Base-by-base conservation (phyloP, 2,797 vertebrate species). In the Pyrocephalus nanus region DNA sequence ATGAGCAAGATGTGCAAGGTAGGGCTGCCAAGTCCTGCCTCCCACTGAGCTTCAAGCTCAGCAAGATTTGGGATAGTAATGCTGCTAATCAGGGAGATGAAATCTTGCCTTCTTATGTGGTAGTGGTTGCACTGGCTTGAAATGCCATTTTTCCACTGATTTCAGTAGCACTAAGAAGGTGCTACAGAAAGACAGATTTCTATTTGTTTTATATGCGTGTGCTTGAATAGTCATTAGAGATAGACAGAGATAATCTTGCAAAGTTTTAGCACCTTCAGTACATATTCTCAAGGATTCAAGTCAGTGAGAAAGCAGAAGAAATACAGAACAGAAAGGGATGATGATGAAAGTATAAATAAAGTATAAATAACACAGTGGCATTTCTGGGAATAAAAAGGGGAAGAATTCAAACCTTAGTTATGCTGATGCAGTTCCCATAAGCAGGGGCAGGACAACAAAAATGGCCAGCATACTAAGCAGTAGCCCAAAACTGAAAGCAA, bases 371-470 rank as follows among this genome's bases (percentile, higher is more conserved):
- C 61, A 21, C 15, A 30, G 12, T 57, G 51, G 17, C 40, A 66
- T 70, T 95, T 95, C 88, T 86, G 83, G 48, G 73, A 82, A 94
- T 64, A 75, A 62, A 93, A 94, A 71, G 51, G 23, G 51, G 90
- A 93, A 95, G 78, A 74, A 71, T 67, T 71, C 17, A 71, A 74
- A 71, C 48, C 5, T 74, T 57, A 16, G 15, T 38, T 89, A 73
- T 79, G 36, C 18, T 95, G 27, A 94, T 78, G 79, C 54, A 95
- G 80, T 71, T 74, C 22, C 11, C 36, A 27, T 71, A 85, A 91
- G 40, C 51, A 79, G 30, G n/a, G 53, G 12, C n/a, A 86, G 53
- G 34, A 45, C 62, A 62, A 78, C 30, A 67, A 23, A 76, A 91
- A 55, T 57, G 32, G 12, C 12, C 53, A 70, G 36, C 22, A 43